Percentiles rank a stretch among this genome's conserved stretches.
Evolutionary conservation across 2,888 invertebrate species (phyloP).

Genomic region (Eupithecia subfuscata): DNA sequence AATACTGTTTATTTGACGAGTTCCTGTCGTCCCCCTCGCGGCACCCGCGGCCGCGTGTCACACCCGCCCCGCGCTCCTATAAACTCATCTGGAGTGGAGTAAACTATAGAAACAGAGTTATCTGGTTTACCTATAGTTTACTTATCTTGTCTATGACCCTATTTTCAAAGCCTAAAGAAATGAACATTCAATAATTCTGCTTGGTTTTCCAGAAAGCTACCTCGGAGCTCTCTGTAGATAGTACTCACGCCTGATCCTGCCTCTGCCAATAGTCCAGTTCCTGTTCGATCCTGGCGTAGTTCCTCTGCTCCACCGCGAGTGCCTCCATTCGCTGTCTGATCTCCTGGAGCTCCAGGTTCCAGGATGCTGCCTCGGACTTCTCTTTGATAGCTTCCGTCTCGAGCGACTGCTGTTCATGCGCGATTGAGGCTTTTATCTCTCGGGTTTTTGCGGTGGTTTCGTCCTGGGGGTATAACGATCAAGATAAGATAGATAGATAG

Average conservation of each 20-base stretch:
- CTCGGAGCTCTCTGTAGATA: not conserved
- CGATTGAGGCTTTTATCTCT: conserved; percentile 54
- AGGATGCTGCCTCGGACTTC: conserved; percentile 49
- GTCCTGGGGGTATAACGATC: conserved; percentile 53
- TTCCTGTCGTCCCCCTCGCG: too few relatives aligned
- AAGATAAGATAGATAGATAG: too few relatives aligned
- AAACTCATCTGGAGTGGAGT: too few relatives aligned
- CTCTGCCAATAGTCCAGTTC: conserved; percentile 63
- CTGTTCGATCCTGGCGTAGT: conserved; percentile 44
- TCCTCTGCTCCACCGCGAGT: conserved; percentile 45
- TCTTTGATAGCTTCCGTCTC: conserved; percentile 53
- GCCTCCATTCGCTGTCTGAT: conserved; percentile 45
- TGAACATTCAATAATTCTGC: not conserved
- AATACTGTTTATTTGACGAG: too few relatives aligned
- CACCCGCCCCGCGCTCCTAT: too few relatives aligned
- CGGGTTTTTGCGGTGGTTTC: conserved; percentile 58
- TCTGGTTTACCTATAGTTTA: too few relatives aligned
- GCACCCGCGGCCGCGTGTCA: too few relatives aligned
- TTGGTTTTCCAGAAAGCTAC: not conserved
- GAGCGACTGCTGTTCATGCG: conserved; percentile 54
- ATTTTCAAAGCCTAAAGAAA: too few relatives aligned
- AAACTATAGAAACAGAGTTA: too few relatives aligned
- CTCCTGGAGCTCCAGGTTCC: conserved; percentile 44
- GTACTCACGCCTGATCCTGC: conserved; percentile 55
- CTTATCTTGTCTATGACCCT: too few relatives aligned